Conservation (phyloP, 2,888 invertebrate genomes). For the Stenotaenia linearis region DNA sequence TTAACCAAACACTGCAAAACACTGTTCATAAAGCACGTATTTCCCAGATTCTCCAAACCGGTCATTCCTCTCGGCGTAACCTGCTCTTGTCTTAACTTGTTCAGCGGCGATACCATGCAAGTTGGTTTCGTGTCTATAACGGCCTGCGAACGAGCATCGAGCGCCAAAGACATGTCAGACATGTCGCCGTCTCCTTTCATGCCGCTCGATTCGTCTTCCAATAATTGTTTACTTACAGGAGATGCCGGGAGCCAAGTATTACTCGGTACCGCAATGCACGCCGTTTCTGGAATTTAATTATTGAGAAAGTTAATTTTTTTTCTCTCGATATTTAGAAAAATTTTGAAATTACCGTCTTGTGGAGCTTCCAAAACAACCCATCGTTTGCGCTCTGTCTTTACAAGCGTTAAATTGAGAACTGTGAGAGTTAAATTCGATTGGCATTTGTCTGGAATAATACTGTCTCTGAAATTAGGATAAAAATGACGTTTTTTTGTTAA, state of each 20-base stretch:
- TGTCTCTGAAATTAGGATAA: conserved; percentile 34
- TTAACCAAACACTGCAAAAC: conserved; percentile 53
- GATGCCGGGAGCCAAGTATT: conserved; percentile 29
- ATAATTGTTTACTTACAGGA: background rate
- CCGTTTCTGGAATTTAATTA: no score
- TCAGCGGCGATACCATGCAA: conserved; percentile 46
- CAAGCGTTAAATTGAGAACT: conserved; percentile 42
- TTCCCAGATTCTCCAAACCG: conserved; percentile 52
- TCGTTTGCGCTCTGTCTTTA: conserved; percentile 40
- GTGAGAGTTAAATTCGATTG: conserved; percentile 39
- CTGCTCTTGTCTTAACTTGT: conserved; percentile 37
- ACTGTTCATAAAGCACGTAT: conserved; percentile 55
- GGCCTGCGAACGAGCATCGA: background rate
- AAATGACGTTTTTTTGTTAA: background rate
- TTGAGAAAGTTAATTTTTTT: no score
- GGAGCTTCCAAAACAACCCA: conserved; percentile 44
- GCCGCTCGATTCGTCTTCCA: background rate
- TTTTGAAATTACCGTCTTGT: conserved; percentile 30
- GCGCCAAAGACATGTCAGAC: background rate
- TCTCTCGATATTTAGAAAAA: no score
- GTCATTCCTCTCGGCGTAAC: conserved; percentile 46
- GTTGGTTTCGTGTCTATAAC: conserved; percentile 43
- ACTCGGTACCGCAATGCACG: background rate
- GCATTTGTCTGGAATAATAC: conserved; percentile 42
- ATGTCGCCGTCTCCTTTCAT: background rate